These are phyloP conservation scores for Cephus rjabovi DNA, from an alignment of 2,888 invertebrate species.

Conservation along the genomic window DNA sequence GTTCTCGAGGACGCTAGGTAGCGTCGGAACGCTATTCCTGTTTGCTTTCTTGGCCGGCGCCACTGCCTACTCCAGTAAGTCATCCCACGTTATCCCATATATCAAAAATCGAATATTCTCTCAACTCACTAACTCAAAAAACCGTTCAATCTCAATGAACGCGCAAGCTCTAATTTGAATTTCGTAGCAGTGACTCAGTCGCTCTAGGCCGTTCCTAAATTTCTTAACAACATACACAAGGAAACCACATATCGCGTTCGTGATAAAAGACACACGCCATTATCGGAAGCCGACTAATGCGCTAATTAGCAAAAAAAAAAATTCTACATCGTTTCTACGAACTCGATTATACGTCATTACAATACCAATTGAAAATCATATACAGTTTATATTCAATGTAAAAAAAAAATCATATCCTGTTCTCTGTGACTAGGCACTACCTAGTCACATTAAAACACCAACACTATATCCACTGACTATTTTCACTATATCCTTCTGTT, in stretches of 20 bases:
- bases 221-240: neutral
- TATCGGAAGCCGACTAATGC: too few species aligned
- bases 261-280: neutral
- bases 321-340: neutral
- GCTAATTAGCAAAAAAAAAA: too few species aligned
- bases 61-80: conserved; percentile 47
- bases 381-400: neutral
- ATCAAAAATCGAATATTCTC: neutral
- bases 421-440: neutral
- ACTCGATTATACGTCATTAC: neutral
- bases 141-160: neutral
- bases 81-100: neutral
- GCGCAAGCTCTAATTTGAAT: neutral
- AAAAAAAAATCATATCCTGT: neutral
- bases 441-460: neutral
- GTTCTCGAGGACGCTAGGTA: conserved; percentile 15
- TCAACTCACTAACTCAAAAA: neutral
- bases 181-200: neutral
- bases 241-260: neutral
- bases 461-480: neutral
- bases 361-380: neutral
- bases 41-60: conserved; percentile 33
- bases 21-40: conserved; percentile 27
- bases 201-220: neutral
- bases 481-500: neutral